Conservation (phyloP, 2,113 vertebrate genomes). For the Poecile atricapillus region DNA sequence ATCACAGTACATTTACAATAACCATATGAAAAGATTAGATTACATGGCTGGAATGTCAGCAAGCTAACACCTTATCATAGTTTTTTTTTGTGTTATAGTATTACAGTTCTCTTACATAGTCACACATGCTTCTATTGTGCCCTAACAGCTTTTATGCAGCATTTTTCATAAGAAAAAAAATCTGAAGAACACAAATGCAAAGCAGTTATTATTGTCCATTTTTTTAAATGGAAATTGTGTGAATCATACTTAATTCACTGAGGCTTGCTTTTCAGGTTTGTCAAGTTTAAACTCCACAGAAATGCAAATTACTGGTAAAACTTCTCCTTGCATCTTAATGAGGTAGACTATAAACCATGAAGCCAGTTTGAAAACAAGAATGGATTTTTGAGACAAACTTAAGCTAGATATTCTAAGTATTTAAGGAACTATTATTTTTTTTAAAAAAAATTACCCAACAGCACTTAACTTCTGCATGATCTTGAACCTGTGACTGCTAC, state of each 20-base stretch:
- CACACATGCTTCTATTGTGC: neutral
- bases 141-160: neutral
- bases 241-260: slow-evolving; percentile 43
- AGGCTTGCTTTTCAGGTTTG: slow-evolving; percentile 51
- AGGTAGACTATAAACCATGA: neutral
- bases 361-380: slow-evolving; percentile 11
- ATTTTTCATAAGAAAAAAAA: neutral
- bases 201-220: slow-evolving; percentile 37
- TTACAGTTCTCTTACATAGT: neutral
- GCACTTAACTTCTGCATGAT: neutral
- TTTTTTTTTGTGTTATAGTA: neutral
- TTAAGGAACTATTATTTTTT: neutral
- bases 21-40: slow-evolving; percentile 57
- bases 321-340: slow-evolving; percentile 48
- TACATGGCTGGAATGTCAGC: neutral
- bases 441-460: neutral
- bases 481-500: neutral
- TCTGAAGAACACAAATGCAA: neutral
- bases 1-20: slow-evolving; percentile 64
- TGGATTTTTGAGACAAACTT: neutral
- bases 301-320: slow-evolving; percentile 59
- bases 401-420: neutral
- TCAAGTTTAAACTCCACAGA: slow-evolving; percentile 54
- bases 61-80: neutral
- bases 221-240: slow-evolving; percentile 36